Conservation (phyloP, 2,888 invertebrate genomes). For the Caenorhabditis angaria region DNA sequence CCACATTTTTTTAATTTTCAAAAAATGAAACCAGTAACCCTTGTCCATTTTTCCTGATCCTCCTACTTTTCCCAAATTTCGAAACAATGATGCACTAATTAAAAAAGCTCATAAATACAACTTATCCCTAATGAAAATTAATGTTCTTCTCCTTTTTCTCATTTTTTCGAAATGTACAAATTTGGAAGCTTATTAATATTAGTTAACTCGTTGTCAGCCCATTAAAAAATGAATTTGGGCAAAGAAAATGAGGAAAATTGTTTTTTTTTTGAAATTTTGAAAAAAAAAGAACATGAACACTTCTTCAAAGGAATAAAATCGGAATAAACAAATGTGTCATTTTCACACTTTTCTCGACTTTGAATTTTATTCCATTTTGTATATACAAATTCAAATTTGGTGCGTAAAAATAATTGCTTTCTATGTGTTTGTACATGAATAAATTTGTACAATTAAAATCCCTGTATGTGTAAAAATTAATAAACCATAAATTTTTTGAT, state of each 20-base stretch:
- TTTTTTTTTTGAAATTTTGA: background rate
- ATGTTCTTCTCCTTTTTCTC: slow-evolving; percentile 1
- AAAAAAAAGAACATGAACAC: no score
- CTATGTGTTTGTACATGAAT: background rate
- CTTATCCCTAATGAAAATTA: slow-evolving; percentile 8
- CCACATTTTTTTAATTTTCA: no score
- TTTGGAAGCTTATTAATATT: no score
- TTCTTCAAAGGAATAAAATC: no score
- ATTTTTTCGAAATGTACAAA: no score
- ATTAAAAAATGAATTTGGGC: no score
- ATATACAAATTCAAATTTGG: background rate
- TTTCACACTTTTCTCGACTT: background rate
- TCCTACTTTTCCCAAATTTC: no score
- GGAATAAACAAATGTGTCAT: background rate
- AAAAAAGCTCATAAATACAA: background rate
- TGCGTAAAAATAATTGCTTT: background rate
- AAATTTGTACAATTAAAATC: background rate
- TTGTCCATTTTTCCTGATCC: no score
- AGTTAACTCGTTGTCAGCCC: no score
- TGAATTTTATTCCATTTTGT: background rate
- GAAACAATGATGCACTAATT: background rate
- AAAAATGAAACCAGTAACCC: no score
- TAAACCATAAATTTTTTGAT: slow-evolving; percentile 1
- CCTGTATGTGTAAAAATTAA: background rate
- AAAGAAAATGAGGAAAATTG: no score